Evolutionary conservation across 2,113 vertebrate species (phyloP).

Genomic region (Alouatta palliata): DNA sequence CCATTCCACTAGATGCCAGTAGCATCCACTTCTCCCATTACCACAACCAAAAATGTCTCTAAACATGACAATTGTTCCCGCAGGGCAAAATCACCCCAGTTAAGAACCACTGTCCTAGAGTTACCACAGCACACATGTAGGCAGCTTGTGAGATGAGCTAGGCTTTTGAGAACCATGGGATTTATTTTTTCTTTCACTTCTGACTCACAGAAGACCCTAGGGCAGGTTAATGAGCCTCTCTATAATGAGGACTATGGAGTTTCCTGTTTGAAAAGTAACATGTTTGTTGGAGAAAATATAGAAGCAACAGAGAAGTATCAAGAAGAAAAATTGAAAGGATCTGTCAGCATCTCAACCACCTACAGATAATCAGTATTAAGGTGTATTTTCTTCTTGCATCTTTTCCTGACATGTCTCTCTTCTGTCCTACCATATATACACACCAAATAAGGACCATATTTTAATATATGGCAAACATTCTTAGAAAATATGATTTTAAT

Average conservation of each 20-base stretch:
- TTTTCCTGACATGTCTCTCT: background rate
- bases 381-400: constrained; percentile 5
- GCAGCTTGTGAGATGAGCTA: background rate
- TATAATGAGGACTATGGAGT: background rate
- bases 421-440: background rate
- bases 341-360: background rate
- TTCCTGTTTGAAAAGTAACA: constrained; percentile 39
- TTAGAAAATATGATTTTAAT: constrained; percentile 31
- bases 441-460: background rate
- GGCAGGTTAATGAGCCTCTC: background rate
- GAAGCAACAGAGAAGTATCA: constrained; percentile 32
- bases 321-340: constrained; percentile 25
- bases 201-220: constrained; percentile 34
- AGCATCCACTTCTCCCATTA: background rate
- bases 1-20: background rate
- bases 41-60: constrained; percentile 13
- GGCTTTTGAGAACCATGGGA: background rate
- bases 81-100: background rate
- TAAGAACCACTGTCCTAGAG: background rate
- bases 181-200: constrained; percentile 31
- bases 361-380: background rate
- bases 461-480: background rate
- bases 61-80: background rate
- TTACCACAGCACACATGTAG: rapidly evolving
- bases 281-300: constrained; percentile 42